Percentiles rank a stretch among this genome's conserved stretches.
These are phyloP conservation scores for Nudaria mundana DNA, from an alignment of 2,888 invertebrate genomes.

Conservation along the genomic window DNA sequence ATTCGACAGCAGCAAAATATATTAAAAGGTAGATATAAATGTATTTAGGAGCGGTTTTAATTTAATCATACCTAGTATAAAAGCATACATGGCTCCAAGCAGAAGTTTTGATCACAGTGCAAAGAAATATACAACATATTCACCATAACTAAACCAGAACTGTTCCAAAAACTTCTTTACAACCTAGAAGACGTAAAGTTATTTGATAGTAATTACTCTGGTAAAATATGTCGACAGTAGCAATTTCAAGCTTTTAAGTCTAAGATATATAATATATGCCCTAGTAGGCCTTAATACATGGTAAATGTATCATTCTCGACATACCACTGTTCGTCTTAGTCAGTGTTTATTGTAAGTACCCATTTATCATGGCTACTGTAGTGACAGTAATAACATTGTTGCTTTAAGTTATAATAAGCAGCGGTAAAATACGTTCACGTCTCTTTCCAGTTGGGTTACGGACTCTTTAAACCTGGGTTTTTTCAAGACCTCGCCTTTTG, in stretches of 20 bases:
- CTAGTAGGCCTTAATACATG: slow-evolving; percentile 19
- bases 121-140: no score
- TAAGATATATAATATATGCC: slow-evolving; percentile 21
- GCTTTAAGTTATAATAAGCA: no score
- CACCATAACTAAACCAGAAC: no score
- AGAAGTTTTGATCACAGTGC: no score
- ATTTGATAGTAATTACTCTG: no score
- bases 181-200: no score
- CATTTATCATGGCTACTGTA: slow-evolving; percentile 5
- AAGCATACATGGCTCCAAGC: no score
- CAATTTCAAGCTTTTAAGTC: neutral
- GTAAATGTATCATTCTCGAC: slow-evolving; percentile 17
- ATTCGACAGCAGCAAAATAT: neutral
- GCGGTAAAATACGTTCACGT: no score
- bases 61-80: neutral
- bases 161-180: no score
- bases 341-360: slow-evolving; percentile 3
- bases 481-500: no score
- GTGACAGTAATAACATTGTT: neutral
- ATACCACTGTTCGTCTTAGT: neutral
- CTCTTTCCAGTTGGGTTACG: no score
- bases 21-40: neutral
- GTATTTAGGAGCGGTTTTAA: neutral
- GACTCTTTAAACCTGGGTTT: no score
- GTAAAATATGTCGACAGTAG: neutral